Base-by-base conservation (phyloP, 2,113 vertebrate species). In the Vulpes lagopus region DNA sequence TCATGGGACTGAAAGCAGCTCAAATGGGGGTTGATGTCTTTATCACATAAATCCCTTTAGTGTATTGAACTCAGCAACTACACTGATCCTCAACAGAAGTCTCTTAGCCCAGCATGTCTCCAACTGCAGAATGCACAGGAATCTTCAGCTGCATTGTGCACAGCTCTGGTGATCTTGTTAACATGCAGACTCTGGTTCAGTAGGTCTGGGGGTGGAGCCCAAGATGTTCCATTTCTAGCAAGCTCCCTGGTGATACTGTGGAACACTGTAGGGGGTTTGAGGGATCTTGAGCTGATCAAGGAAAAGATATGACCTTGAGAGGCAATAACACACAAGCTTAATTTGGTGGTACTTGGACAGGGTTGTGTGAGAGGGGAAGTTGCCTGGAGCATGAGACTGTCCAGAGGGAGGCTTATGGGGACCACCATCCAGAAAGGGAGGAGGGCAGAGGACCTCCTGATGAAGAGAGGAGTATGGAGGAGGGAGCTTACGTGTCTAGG, bases 401-500 rank as follows among this genome's bases (percentile, higher is more conserved):
- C n/a, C 9, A 2, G 43, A 35, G 32, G 49, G 15, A 91, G 23
- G 38, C 1, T 27, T 53, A 22, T 27, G 43, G 43, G 43, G 19
- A 65, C 69, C 25, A 3, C 5, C 2, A 49, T 73, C 25, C 19
- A 51, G 49, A 71, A 74, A 11, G 11, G 23, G 3, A 38, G 22
- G 11, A 92, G 30, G 8, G 11, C 15, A 20, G 53, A 55, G 2
- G 32, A 35, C 2, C 10, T 64, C 9, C 12, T 71, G 22, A 17
- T 8, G 11, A 25, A 16, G 25, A 30, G 59, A 38, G 22, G 25
- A 19, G 84, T 3, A 8, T 11, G 16, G n/a, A 4, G n/a, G 30
- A 43, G 32, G n/a, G 15, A 43, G 2, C 6, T 19, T 19, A 0
- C 1, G 0, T 59, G 32, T 69, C 25, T n/a, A 64, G 27, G 65